Conservation (phyloP, 1,140 invertebrate species). For the Sycophila sp. region DNA sequence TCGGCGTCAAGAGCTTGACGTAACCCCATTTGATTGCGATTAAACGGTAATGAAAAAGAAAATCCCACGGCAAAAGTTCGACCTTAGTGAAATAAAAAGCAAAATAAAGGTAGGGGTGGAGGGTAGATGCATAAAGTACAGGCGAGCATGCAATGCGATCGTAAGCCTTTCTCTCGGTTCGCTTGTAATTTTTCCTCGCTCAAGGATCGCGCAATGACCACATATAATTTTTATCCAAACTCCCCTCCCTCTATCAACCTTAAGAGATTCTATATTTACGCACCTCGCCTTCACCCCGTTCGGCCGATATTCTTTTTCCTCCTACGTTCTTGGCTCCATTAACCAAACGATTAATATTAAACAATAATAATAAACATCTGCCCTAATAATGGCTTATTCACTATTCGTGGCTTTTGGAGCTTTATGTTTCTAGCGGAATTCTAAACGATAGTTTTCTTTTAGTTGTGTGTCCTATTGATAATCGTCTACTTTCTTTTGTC, state of each 20-base stretch:
- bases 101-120: not conserved
- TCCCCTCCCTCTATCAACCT: too few species aligned
- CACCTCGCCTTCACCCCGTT: constrained; percentile 21
- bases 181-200: constrained; percentile 18
- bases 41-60: not conserved
- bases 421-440: too few species aligned
- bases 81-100: not conserved
- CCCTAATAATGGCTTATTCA: too few species aligned
- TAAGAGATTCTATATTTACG: constrained; percentile 15
- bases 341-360: too few species aligned
- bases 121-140: not conserved
- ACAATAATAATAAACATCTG: too few species aligned
- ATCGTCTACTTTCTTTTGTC: too few species aligned
- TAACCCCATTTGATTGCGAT: too few species aligned
- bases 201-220: constrained; percentile 3
- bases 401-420: too few species aligned
- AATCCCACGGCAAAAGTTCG: not conserved
- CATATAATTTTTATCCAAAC: constrained; percentile 4
- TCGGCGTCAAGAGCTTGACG: too few species aligned
- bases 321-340: not conserved
- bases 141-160: constrained; percentile 15
- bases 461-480: too few species aligned
- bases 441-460: too few species aligned
- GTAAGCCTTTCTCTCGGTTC: not conserved
- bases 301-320: constrained; percentile 1